Conservation (phyloP, 2,797 vertebrate genomes). For the Falco concolor region DNA sequence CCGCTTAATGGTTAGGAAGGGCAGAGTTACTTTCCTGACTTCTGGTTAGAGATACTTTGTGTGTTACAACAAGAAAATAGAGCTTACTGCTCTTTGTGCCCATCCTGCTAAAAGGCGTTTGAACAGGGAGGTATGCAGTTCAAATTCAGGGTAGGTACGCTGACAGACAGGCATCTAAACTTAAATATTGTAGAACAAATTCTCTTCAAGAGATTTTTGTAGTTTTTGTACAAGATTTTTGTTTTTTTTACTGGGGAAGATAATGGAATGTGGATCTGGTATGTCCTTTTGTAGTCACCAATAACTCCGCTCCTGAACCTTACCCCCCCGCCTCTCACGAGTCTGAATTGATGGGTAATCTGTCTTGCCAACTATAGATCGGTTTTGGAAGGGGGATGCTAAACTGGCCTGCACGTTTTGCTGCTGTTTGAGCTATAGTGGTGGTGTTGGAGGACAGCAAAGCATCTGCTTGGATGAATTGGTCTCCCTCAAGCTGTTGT, state of each 20-base stretch:
- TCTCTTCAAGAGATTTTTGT: background rate
- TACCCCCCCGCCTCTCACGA: fast-evolving
- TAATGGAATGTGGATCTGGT: background rate
- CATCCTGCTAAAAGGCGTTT: background rate
- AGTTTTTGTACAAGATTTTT: background rate
- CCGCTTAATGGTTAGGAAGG: background rate
- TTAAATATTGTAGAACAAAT: background rate
- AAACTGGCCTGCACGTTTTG: background rate
- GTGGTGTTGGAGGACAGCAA: background rate
- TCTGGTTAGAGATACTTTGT: background rate
- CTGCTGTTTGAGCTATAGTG: background rate
- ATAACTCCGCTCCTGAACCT: background rate
- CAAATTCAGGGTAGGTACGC: background rate
- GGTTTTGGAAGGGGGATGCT: background rate
- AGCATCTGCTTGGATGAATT: background rate
- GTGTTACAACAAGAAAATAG: background rate
- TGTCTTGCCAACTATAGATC: background rate
- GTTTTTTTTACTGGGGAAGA: background rate
- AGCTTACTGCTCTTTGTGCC: background rate
- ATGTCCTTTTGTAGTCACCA: background rate
- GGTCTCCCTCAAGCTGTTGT: background rate
- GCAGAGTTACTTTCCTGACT: background rate
- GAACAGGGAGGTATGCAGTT: background rate
- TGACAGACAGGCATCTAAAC: background rate
- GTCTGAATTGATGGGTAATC: background rate